A percentile compares a stretch with the other conserved stretches of the same genome.
phyloP scores from a whole-genome alignment of 2,888 invertebrate species.

The Imbricaverruca yamaguchii region DNA sequence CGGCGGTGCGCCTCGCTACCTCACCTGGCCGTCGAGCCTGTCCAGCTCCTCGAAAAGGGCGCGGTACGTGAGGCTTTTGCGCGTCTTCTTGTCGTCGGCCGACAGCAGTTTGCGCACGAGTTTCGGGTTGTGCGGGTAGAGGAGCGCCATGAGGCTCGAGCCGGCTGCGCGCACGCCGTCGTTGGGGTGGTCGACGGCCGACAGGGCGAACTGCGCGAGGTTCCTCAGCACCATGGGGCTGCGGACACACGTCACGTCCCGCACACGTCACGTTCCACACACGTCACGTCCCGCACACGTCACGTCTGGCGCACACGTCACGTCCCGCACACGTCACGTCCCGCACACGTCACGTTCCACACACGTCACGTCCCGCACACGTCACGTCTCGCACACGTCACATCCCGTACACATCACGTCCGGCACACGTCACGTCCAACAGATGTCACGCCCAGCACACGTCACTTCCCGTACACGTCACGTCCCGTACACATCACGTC shows the following conservation, averaged over 20 bases:
- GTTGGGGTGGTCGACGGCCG: constrained; percentile 79
- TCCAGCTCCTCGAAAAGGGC: constrained; percentile 92
- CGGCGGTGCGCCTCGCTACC: background rate
- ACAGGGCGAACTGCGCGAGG: constrained; percentile 73
- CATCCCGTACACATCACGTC: too few relatives aligned
- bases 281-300: background rate
- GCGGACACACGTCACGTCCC: constrained; percentile 35
- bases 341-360: too few relatives aligned
- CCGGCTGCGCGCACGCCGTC: constrained; percentile 81
- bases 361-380: too few relatives aligned
- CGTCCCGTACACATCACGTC: too few relatives aligned
- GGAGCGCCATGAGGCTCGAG: constrained; percentile 66
- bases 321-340: too few relatives aligned
- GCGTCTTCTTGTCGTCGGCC: constrained; percentile 69
- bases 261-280: background rate
- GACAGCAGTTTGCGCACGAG: constrained; percentile 84
- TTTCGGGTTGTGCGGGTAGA: constrained; percentile 66
- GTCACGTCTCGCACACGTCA: too few relatives aligned
- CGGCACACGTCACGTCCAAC: too few relatives aligned
- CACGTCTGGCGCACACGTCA: too few relatives aligned
- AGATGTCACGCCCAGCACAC: too few relatives aligned
- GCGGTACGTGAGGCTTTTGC: constrained; percentile 80
- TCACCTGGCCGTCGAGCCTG: constrained; percentile 75
- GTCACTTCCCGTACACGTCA: too few relatives aligned
- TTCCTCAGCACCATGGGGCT: constrained; percentile 78